Percentiles rank a stretch among this genome's conserved stretches.
phyloP scores from a whole-genome alignment of 2,797 vertebrate genomes.

The Syncerus caffer region DNA sequence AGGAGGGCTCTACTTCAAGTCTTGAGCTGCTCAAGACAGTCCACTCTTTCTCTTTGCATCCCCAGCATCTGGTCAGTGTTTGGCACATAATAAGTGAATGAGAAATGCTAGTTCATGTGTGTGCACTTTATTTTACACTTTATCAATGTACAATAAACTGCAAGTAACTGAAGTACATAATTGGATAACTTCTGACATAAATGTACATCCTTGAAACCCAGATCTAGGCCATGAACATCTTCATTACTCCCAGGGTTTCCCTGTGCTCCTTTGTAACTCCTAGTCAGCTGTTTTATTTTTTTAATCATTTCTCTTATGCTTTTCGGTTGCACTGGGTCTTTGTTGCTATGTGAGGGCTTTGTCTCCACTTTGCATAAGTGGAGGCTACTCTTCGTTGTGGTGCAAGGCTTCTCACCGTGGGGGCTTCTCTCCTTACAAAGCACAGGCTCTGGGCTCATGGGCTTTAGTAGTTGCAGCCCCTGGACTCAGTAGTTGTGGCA shows the following conservation, averaged over 20 bases:
- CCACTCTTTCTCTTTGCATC: neutral
- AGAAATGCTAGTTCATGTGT: neutral
- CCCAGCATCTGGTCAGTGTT: too few relatives aligned
- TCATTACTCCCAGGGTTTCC: too few relatives aligned
- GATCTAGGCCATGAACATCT: neutral
- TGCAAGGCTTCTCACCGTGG: neutral
- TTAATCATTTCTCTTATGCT: neutral
- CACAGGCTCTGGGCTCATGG: neutral
- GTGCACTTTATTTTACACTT: neutral
- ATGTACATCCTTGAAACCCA: neutral
- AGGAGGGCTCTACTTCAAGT: neutral
- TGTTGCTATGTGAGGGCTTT: neutral
- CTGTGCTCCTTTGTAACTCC: neutral
- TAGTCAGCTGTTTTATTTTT: neutral
- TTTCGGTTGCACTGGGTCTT: neutral
- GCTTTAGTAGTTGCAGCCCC: neutral
- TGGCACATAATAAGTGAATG: neutral
- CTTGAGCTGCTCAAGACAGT: neutral
- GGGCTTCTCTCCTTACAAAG: neutral
- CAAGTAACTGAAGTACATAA: neutral
- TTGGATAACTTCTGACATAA: neutral
- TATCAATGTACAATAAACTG: neutral
- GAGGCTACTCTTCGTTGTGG: neutral
- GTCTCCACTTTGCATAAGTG: neutral
- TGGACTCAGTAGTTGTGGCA: neutral